Conservation (phyloP, 2,888 invertebrate genomes). For the Ariolimax columbianus region DNA sequence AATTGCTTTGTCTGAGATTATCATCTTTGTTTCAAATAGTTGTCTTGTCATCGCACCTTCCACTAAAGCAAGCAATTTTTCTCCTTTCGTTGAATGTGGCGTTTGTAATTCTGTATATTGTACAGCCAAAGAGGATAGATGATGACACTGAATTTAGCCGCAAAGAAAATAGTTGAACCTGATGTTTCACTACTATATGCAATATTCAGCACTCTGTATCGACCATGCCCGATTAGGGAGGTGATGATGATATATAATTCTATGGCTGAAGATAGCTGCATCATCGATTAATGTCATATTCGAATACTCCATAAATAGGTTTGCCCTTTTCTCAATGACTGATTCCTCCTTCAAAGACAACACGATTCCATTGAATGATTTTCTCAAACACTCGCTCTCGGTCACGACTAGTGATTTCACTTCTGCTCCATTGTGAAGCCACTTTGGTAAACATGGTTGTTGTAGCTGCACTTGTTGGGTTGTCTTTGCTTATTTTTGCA, state of each 20-base stretch:
- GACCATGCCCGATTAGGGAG: neutral
- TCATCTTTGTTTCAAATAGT: too few relatives aligned
- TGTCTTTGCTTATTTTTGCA: neutral
- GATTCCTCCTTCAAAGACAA: neutral
- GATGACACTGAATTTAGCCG: too few relatives aligned
- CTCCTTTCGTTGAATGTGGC: too few relatives aligned
- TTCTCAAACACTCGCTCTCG: neutral
- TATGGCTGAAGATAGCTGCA: neutral
- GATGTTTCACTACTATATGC: too few relatives aligned
- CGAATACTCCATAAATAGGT: neutral
- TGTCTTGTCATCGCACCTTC: too few relatives aligned
- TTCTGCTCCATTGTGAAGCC: neutral
- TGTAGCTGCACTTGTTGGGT: neutral
- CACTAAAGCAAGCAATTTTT: too few relatives aligned
- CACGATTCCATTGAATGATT: neutral
- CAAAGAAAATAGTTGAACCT: too few relatives aligned
- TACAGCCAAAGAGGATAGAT: too few relatives aligned
- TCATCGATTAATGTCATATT: constrained; percentile 24
- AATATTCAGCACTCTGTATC: neutral
- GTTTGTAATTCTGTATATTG: too few relatives aligned
- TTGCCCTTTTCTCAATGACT: neutral
- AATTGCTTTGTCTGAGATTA: too few relatives aligned
- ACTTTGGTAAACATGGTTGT: neutral
- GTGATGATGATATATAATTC: neutral
- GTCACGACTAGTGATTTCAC: neutral